Evolutionary conservation across 2,797 vertebrate genomes (phyloP).

Genomic region (Apodemus agrarius): DNA sequence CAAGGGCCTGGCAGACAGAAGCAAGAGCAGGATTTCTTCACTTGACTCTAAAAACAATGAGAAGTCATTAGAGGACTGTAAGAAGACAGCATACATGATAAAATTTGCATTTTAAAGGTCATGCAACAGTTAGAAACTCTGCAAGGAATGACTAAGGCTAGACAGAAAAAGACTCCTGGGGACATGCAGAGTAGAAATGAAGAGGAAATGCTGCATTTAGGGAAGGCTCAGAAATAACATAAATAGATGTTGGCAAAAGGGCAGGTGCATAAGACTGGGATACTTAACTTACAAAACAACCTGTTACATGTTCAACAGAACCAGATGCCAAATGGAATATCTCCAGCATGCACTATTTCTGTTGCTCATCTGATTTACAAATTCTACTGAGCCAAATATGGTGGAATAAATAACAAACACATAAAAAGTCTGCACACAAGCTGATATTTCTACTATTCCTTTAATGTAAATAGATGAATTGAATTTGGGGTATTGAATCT

Average conservation of each 20-base stretch:
- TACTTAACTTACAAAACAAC: slow-evolving; percentile 24
- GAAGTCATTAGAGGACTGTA: slow-evolving; percentile 16
- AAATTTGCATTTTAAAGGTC: slow-evolving; percentile 76
- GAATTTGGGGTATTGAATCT: background rate
- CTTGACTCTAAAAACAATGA: background rate
- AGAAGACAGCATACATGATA: background rate
- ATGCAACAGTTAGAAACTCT: slow-evolving; percentile 25
- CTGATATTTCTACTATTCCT: background rate
- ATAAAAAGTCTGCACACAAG: background rate
- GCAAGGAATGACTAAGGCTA: slow-evolving; percentile 31
- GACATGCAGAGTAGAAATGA: background rate
- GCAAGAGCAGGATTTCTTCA: background rate
- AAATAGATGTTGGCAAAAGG: slow-evolving; percentile 32
- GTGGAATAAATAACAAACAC: background rate
- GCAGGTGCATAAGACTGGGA: slow-evolving; percentile 6
- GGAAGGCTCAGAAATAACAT: slow-evolving; percentile 19
- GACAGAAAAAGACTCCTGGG: background rate
- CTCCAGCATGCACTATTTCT: slow-evolving; percentile 4
- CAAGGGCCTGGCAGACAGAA: background rate
- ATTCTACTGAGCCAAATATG: slow-evolving; percentile 3
- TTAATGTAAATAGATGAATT: background rate
- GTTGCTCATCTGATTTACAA: background rate
- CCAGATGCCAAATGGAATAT: slow-evolving; percentile 5
- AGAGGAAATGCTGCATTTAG: background rate
- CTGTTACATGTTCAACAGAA: slow-evolving; percentile 42